A percentile compares a stretch with the other conserved stretches of the same genome.
phyloP scores from a whole-genome alignment of 1,140 invertebrate genomes.

The Dryas iulia region DNA sequence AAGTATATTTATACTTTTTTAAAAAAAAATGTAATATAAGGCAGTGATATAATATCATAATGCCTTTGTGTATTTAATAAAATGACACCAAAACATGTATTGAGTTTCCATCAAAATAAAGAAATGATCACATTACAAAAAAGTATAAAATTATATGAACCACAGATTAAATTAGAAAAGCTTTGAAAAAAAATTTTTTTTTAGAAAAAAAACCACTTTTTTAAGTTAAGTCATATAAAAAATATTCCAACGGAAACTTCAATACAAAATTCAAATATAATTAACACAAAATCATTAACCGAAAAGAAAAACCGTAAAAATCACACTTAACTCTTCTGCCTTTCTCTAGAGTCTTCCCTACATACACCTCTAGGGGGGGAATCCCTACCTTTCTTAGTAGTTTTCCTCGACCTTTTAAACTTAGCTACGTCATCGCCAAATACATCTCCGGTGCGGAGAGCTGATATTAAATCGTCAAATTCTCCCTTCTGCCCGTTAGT shows the following conservation, averaged over 20 bases:
- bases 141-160: too few relatives aligned
- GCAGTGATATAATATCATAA: not conserved
- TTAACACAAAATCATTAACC: not conserved
- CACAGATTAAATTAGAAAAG: not conserved
- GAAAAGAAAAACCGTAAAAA: too few relatives aligned
- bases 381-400: constrained; percentile 80
- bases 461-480: constrained; percentile 98
- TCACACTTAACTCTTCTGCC: constrained; percentile 74
- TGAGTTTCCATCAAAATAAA: not conserved
- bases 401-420: constrained; percentile 89
- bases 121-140: not conserved
- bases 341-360: constrained; percentile 86
- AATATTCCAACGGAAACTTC: too few relatives aligned
- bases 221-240: too few relatives aligned
- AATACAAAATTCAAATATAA: not conserved
- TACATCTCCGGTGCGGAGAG: constrained; percentile 96
- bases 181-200: not conserved
- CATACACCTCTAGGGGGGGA: constrained; percentile 83
- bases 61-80: not conserved
- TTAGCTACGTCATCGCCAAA: constrained; percentile 98
- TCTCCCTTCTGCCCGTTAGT: constrained; percentile 87
- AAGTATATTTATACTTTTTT: too few relatives aligned
- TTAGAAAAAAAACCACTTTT: not conserved
- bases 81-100: not conserved
- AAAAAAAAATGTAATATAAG: not conserved